Percentiles rank a stretch among this genome's conserved stretches.
These are phyloP conservation scores for Agrotis ipsilon DNA, from an alignment of 2,888 invertebrate genomes.

Conservation along the genomic window DNA sequence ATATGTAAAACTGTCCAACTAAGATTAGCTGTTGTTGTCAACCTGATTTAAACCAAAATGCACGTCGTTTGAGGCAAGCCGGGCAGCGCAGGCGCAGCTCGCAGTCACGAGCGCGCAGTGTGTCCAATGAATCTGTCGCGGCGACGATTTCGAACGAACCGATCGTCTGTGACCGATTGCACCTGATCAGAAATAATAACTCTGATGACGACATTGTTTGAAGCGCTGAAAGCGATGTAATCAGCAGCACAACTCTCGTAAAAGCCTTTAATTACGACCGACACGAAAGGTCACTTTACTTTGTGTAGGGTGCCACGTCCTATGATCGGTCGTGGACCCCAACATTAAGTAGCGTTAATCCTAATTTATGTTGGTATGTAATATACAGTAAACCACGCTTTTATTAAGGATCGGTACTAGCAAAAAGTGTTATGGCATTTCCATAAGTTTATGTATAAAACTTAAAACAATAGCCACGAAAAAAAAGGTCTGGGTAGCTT, in stretches of 20 bases:
- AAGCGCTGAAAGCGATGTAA: constrained; percentile 56
- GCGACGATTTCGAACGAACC: constrained; percentile 77
- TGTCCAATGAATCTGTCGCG: constrained; percentile 80
- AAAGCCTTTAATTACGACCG: constrained; percentile 43
- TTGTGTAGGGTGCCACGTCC: constrained; percentile 6
- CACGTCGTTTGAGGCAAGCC: constrained; percentile 36
- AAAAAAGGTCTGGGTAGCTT: no score
- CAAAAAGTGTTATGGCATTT: no score
- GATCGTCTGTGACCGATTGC: constrained; percentile 79
- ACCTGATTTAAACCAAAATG: constrained; percentile 17
- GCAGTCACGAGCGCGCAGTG: constrained; percentile 59
- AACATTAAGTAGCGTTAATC: constrained; percentile 4
- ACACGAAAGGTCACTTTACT: constrained; percentile 48
- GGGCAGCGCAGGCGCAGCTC: constrained; percentile 38
- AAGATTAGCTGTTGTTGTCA: constrained; percentile 20
- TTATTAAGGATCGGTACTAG: no score
- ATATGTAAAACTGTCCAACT: background rate
- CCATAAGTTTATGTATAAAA: no score
- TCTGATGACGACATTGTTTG: constrained; percentile 61
- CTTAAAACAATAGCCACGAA: no score
- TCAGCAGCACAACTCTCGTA: constrained; percentile 32
- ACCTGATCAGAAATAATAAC: constrained; percentile 75
- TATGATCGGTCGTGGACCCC: constrained; percentile 22
- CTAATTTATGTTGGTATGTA: constrained; percentile 19
- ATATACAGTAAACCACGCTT: constrained; percentile 1